Base-by-base conservation (phyloP, 2,888 invertebrate species). In the Byasa hedistus region DNA sequence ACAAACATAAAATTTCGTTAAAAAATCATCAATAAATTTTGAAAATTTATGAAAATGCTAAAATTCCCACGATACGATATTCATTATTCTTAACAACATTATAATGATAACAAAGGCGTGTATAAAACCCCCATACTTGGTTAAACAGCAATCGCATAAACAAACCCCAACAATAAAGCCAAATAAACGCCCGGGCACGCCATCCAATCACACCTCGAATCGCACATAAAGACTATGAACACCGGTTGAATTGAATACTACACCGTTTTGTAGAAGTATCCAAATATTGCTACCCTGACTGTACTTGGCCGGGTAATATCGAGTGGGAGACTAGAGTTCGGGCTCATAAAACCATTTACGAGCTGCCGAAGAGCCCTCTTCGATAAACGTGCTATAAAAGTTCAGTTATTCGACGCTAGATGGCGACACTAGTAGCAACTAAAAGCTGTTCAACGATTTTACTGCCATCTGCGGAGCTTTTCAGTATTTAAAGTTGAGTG, bases 141-240 rank as follows among this genome's bases (percentile, higher is more conserved):
- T 89, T 89, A 91, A 90, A 91, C 89, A 90, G 89, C 88, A 89
- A 91, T 91, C 90, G 88, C 89, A 91, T 91, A 91, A 91, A 91
- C 91, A 91, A 91, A 91, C 90, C 91, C 90, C 89, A 84, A 91
- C 91, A 91, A 90, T 91, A 91, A 91, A 90, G 88, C 86, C 88
- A 91, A 91, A 91, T 91, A 91, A 91, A 91, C 91, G 85, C 85
- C 87, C 86, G 76, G 91, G 91, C 89, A 90, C 89, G 89, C 91
- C 90, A 91, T 91, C 91, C 91, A 90, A 91, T 91, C 90, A 89
- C 91, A 91, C 91, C 91, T 91, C 87, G 90, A 91, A 91, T 91
- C 90, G 89, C 88, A 88, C 88, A 91, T 91, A 91, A 91, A 91
- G 87, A 85, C 87, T 85, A 86, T 87, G 89, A 89, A 89, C 85